Percentiles rank a stretch among this genome's conserved stretches.
phyloP scores from a whole-genome alignment of 2,113 vertebrate genomes.

The Eubucco bourcierii region DNA sequence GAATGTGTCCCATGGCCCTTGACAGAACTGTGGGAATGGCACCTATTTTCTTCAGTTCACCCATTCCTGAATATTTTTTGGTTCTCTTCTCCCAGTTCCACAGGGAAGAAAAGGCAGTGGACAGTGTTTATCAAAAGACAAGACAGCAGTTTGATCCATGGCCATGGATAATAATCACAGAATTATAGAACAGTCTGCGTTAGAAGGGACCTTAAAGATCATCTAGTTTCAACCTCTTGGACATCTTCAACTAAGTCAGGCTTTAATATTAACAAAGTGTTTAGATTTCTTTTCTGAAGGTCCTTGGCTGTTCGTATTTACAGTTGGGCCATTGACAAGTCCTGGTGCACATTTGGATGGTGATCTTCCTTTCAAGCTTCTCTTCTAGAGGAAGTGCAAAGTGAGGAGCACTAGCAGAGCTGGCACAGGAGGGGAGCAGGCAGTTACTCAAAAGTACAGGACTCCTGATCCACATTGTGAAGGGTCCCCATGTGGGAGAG shows the following conservation, averaged over 20 bases:
- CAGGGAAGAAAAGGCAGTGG: fast-evolving
- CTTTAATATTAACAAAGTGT: neutral
- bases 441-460: neutral
- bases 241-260: neutral
- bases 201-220: neutral
- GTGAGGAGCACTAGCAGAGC: neutral
- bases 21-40: neutral
- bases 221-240: neutral
- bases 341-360: neutral
- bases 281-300: neutral
- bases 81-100: neutral
- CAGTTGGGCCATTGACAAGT: neutral
- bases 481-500: neutral
- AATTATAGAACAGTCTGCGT: neutral
- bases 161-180: neutral
- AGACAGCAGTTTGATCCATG: neutral
- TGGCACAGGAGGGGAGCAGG: neutral
- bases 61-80: neutral
- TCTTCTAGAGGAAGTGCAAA: neutral
- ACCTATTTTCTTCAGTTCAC: neutral
- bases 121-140: neutral
- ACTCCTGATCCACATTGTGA: neutral
- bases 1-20: neutral
- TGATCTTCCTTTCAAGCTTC: neutral
- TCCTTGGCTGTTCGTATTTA: neutral